phyloP scores from a whole-genome alignment of 2,888 invertebrate genomes.

The Brachyptera risi region DNA sequence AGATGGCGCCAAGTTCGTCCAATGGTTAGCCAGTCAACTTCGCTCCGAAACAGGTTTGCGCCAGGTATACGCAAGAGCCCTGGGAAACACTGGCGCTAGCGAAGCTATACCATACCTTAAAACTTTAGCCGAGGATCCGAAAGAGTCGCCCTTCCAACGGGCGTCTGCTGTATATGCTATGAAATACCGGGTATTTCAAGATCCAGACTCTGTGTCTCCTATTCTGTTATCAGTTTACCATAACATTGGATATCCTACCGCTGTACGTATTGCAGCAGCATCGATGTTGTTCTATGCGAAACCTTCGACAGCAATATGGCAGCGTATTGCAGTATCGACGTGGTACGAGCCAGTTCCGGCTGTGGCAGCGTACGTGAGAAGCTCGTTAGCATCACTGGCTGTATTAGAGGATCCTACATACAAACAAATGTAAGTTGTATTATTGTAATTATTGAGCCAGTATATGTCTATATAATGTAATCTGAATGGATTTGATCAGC shows the following conservation, averaged over 20 bases:
- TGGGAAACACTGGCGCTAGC: slow-evolving; percentile 42
- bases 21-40: slow-evolving; percentile 32
- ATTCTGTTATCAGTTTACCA: slow-evolving; percentile 32
- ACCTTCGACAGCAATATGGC: slow-evolving; percentile 40
- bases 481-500: background rate
- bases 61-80: slow-evolving; percentile 38
- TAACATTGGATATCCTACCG: slow-evolving; percentile 23
- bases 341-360: slow-evolving; percentile 40
- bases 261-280: slow-evolving; percentile 40
- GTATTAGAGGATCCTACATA: slow-evolving; percentile 32
- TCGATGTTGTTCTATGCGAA: slow-evolving; percentile 38
- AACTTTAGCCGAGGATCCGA: slow-evolving; percentile 10
- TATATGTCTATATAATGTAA: background rate
- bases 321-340: slow-evolving; percentile 42
- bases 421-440: slow-evolving; percentile 27
- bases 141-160: slow-evolving; percentile 34
- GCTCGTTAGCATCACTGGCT: slow-evolving; percentile 37
- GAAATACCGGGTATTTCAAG: slow-evolving; percentile 32
- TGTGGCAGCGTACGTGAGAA: slow-evolving; percentile 40
- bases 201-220: slow-evolving; percentile 24
- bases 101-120: slow-evolving; percentile 37
- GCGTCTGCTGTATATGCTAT: slow-evolving; percentile 41
- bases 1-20: slow-evolving; percentile 33
- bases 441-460: background rate
- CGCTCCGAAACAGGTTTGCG: slow-evolving; percentile 32